phyloP scores from a whole-genome alignment of 2,113 vertebrate genomes.

The Ammospiza nelsoni region DNA sequence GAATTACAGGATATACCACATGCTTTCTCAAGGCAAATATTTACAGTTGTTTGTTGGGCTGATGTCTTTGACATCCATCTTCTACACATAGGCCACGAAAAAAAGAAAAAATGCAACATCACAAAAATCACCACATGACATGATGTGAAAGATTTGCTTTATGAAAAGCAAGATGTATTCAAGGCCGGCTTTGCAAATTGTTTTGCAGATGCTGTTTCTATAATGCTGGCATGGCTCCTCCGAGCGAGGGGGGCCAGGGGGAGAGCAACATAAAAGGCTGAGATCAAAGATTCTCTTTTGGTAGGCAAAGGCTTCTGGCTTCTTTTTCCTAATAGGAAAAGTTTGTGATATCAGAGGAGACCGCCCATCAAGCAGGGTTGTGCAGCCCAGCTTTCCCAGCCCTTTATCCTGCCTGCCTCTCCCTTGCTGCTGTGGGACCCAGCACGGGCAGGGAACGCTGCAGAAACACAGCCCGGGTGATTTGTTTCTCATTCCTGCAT shows the following conservation, averaged over 20 bases:
- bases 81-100: background rate
- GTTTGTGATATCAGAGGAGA: constrained; percentile 69
- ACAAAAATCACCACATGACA: constrained; percentile 26
- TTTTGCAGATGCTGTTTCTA: constrained; percentile 60
- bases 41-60: constrained; percentile 15
- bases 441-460: background rate
- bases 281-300: constrained; percentile 71
- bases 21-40: constrained; percentile 54
- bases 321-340: constrained; percentile 71
- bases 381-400: constrained; percentile 50
- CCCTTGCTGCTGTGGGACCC: background rate
- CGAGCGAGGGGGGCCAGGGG: background rate
- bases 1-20: constrained; percentile 54
- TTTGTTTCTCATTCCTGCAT: background rate
- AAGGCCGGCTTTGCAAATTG: constrained; percentile 3
- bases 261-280: constrained; percentile 59
- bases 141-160: constrained; percentile 43
- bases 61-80: constrained; percentile 21
- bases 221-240: constrained; percentile 60
- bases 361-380: constrained; percentile 58
- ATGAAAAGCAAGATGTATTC: constrained; percentile 21
- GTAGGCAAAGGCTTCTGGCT: constrained; percentile 72
- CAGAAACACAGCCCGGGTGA: background rate
- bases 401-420: constrained; percentile 20
- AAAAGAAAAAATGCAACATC: constrained; percentile 30